Evolutionary conservation across 1,140 invertebrate genomes (phyloP).

Genomic region (Drosophila persimilis): DNA sequence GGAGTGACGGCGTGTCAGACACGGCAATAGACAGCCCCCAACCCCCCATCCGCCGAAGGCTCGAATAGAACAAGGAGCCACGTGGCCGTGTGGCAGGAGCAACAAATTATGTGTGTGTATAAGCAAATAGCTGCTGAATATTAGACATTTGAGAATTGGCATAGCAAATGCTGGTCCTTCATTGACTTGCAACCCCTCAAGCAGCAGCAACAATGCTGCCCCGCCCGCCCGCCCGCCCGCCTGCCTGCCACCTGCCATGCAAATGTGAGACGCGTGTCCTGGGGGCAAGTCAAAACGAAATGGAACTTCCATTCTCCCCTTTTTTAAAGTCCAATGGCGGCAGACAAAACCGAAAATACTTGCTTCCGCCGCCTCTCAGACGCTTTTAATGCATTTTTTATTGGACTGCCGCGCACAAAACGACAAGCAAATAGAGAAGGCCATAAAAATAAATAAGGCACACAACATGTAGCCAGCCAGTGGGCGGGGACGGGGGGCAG

Average conservation of each 20-base stretch:
- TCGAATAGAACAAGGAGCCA: constrained; percentile 32
- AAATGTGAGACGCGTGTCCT: constrained; percentile 44
- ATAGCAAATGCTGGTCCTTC: constrained; percentile 61
- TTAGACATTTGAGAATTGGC: constrained; percentile 81
- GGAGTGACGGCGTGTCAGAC: constrained; percentile 49
- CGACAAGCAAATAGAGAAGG: constrained; percentile 77
- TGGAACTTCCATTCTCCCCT: too few species aligned
- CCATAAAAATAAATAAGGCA: constrained; percentile 80
- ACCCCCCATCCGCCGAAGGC: not conserved
- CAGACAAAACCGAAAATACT: constrained; percentile 41
- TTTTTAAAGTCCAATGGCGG: constrained; percentile 33
- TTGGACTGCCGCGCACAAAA: constrained; percentile 67
- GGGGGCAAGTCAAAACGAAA: constrained; percentile 1
- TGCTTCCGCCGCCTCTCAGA: constrained; percentile 57
- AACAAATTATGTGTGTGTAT: constrained; percentile 71
- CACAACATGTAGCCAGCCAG: constrained; percentile 17
- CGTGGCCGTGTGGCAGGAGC: too few species aligned
- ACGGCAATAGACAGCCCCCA: constrained; percentile 53
- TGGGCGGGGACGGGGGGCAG: not conserved
- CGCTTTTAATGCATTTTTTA: constrained; percentile 81
- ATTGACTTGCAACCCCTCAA: constrained; percentile 56
- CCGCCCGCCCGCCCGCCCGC: too few species aligned
- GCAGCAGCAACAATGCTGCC: not conserved
- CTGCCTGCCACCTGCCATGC: constrained; percentile 48
- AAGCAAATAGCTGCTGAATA: constrained; percentile 69